These are phyloP conservation scores for Ictalurus furcatus DNA, from an alignment of 2,113 vertebrate species.

Conservation along the genomic window DNA sequence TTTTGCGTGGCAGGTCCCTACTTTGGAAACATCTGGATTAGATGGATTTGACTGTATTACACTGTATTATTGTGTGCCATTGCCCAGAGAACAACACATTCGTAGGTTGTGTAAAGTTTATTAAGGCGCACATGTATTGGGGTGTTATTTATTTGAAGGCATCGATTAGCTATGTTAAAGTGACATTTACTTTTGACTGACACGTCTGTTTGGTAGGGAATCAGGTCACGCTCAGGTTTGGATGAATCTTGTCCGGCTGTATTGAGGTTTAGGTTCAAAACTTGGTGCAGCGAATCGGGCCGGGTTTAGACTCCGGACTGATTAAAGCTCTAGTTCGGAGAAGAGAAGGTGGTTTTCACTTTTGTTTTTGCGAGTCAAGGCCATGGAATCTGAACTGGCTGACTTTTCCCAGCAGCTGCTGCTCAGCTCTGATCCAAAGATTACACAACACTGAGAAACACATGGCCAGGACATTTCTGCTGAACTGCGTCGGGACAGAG, in stretches of 20 bases:
- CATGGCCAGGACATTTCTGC: slow-evolving; percentile 4
- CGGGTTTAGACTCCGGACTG: background rate
- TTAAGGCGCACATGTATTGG: background rate
- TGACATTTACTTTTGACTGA: background rate
- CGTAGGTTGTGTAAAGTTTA: background rate
- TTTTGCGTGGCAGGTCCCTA: background rate
- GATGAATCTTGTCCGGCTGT: too few relatives aligned
- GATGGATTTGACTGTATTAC: background rate
- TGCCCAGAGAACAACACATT: background rate
- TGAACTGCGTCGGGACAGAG: background rate
- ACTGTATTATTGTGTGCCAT: background rate
- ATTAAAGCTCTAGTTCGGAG: background rate
- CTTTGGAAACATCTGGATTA: background rate
- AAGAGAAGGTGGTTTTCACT: slow-evolving; percentile 38
- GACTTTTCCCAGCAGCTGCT: slow-evolving; percentile 57
- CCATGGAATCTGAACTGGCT: slow-evolving; percentile 53
- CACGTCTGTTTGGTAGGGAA: background rate
- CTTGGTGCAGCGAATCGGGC: background rate
- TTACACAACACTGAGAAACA: slow-evolving; percentile 42
- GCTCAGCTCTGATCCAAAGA: slow-evolving; percentile 45
- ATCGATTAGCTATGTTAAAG: background rate
- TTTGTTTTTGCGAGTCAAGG: slow-evolving; percentile 47
- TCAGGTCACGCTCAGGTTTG: background rate
- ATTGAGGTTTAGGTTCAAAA: background rate
- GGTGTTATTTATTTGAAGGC: background rate